A percentile compares a stretch with the other conserved stretches of the same genome.
phyloP scores from a whole-genome alignment of 2,113 vertebrate species.

The Eira barbara region DNA sequence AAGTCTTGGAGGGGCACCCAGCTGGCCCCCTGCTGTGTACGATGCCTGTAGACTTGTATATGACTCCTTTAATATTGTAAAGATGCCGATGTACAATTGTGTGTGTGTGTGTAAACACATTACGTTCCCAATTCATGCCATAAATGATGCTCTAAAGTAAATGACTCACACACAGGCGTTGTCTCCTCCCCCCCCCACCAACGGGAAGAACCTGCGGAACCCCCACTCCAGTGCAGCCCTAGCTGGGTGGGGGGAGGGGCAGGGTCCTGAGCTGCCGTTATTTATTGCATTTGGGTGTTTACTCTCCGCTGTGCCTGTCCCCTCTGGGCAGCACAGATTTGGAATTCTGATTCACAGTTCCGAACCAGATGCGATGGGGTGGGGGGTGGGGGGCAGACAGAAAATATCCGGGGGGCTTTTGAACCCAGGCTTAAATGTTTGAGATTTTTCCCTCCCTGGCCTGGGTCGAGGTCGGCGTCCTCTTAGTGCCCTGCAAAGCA shows the following conservation, averaged over 20 bases:
- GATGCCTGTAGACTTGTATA: slow-evolving; percentile 88
- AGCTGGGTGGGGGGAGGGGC: not conserved
- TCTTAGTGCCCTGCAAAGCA: not conserved
- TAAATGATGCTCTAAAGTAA: slow-evolving; percentile 83
- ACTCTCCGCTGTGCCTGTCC: not conserved
- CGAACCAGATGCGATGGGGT: not conserved
- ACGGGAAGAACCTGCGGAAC: not conserved
- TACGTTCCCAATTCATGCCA: slow-evolving; percentile 82
- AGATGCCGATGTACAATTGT: slow-evolving; percentile 83
- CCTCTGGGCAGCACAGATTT: not conserved
- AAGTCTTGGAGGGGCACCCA: not conserved
- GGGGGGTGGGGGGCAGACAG: not conserved
- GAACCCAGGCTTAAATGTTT: not conserved
- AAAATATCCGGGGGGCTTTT: not conserved
- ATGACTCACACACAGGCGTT: slow-evolving; percentile 60
- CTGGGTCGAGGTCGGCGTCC: not conserved
- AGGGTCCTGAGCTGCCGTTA: not conserved
- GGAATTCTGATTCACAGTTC: not conserved
- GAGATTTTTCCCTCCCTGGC: not conserved
- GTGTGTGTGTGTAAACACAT: slow-evolving; percentile 84
- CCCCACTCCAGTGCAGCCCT: fast-evolving
- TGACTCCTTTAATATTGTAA: slow-evolving; percentile 88
- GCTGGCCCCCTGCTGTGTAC: slow-evolving; percentile 80
- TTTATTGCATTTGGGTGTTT: slow-evolving; percentile 67
- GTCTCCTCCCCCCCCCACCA: too few species aligned